phyloP scores from a whole-genome alignment of 1,140 invertebrate genomes.

The Diorhabda sublineata region DNA sequence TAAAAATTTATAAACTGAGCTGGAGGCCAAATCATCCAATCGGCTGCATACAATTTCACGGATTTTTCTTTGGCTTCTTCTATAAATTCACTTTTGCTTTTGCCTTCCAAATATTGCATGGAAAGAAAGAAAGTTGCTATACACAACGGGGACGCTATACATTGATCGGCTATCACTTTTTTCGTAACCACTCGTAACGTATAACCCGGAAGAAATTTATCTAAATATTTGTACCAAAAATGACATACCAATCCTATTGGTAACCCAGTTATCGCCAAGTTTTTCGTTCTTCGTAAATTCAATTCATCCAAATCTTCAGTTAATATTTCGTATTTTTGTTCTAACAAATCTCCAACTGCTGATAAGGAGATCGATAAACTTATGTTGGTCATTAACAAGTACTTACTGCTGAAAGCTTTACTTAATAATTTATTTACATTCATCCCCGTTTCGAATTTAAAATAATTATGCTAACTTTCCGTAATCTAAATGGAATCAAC shows the following conservation, averaged over 20 bases:
- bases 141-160: slow-evolving; percentile 81
- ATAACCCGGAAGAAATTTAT: slow-evolving; percentile 65
- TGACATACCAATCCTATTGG: slow-evolving; percentile 80
- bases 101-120: slow-evolving; percentile 67
- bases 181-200: slow-evolving; percentile 67
- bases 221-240: slow-evolving; percentile 76
- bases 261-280: slow-evolving; percentile 77
- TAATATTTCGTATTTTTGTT: slow-evolving; percentile 80
- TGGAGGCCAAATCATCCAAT: slow-evolving; percentile 81
- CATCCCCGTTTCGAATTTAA: no score
- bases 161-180: slow-evolving; percentile 84
- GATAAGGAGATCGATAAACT: slow-evolving; percentile 74
- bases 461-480: no score
- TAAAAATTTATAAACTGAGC: slow-evolving; percentile 87
- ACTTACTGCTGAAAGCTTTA: slow-evolving; percentile 63
- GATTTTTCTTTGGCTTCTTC: slow-evolving; percentile 76
- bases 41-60: slow-evolving; percentile 71
- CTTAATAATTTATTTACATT: slow-evolving; percentile 24
- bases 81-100: slow-evolving; percentile 59
- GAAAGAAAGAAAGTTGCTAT: slow-evolving; percentile 79
- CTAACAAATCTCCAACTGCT: slow-evolving; percentile 72
- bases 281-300: slow-evolving; percentile 62
- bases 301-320: slow-evolving; percentile 59
- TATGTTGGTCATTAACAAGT: slow-evolving; percentile 82
- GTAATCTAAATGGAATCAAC: no score